phyloP scores from a whole-genome alignment of 2,888 invertebrate species.

The Abrostola tripartita region DNA sequence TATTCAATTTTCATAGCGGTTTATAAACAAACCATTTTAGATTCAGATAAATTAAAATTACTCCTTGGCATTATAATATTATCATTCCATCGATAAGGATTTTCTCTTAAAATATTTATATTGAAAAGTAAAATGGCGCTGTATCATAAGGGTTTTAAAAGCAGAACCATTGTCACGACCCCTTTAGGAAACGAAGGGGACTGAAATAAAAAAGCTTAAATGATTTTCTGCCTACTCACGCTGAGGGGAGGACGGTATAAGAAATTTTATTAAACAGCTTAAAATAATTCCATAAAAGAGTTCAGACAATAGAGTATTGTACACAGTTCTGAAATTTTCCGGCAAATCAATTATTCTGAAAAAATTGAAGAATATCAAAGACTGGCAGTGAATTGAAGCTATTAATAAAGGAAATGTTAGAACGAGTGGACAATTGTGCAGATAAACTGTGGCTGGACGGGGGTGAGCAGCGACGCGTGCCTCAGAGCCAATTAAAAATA shows the following conservation, averaged over 20 bases:
- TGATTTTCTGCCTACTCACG: constrained; percentile 37
- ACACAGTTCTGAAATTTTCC: constrained; percentile 13
- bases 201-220: constrained; percentile 30
- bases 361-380: constrained; percentile 9
- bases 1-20: too few species aligned
- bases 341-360: constrained; percentile 7
- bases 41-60: too few species aligned
- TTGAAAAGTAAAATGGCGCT: background rate
- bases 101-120: background rate
- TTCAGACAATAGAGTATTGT: constrained; percentile 23
- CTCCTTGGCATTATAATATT: too few species aligned
- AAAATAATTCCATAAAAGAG: constrained; percentile 37
- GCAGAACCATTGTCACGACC: constrained; percentile 28
- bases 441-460: constrained; percentile 24
- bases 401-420: constrained; percentile 22
- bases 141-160: constrained; percentile 31
- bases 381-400: constrained; percentile 1
- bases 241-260: constrained; percentile 13
- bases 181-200: constrained; percentile 21
- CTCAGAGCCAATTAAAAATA: constrained; percentile 46
- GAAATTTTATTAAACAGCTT: constrained; percentile 33
- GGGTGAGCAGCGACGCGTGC: constrained; percentile 30
- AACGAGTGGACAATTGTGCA: constrained; percentile 20
- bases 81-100: too few species aligned
- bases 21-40: too few species aligned